Conservation (phyloP, 2,113 vertebrate genomes). For the Arvicanthis niloticus region DNA sequence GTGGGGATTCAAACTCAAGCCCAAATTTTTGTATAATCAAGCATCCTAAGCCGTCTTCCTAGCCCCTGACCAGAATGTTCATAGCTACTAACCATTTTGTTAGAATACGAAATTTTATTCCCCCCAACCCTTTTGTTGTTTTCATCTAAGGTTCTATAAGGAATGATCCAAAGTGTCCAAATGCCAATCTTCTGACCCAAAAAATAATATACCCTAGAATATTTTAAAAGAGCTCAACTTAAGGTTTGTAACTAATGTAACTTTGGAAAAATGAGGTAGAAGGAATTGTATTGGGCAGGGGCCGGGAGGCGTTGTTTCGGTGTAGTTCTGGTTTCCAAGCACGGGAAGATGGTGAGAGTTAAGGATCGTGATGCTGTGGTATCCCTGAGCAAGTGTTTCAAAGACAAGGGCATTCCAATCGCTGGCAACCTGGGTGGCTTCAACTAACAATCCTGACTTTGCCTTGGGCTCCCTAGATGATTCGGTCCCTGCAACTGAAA, state of each 20-base stretch:
- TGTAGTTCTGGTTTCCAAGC: conserved; percentile 1
- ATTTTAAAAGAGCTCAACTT: neutral
- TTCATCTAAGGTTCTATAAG: conserved; percentile 1
- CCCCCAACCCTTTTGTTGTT: neutral
- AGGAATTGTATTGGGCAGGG: neutral
- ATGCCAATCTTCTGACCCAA: conserved; percentile 22
- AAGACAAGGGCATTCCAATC: neutral
- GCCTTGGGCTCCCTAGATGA: neutral
- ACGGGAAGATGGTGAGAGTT: neutral
- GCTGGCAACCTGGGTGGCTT: neutral
- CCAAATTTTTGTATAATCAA: neutral
- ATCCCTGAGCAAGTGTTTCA: conserved; percentile 19
- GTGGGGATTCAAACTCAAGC: neutral
- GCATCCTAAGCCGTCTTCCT: neutral
- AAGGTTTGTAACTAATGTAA: conserved; percentile 45
- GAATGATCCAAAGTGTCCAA: neutral
- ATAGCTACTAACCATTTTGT: neutral
- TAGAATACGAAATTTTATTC: neutral
- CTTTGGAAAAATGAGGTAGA: neutral
- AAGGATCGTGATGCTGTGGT: neutral
- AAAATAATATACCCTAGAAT: neutral
- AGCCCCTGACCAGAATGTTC: neutral
- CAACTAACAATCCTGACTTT: neutral
- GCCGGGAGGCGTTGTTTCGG: neutral
- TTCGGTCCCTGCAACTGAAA: conserved; percentile 27